Base-by-base conservation (phyloP, 2,888 invertebrate genomes). In the Caenorhabditis wallacei region DNA sequence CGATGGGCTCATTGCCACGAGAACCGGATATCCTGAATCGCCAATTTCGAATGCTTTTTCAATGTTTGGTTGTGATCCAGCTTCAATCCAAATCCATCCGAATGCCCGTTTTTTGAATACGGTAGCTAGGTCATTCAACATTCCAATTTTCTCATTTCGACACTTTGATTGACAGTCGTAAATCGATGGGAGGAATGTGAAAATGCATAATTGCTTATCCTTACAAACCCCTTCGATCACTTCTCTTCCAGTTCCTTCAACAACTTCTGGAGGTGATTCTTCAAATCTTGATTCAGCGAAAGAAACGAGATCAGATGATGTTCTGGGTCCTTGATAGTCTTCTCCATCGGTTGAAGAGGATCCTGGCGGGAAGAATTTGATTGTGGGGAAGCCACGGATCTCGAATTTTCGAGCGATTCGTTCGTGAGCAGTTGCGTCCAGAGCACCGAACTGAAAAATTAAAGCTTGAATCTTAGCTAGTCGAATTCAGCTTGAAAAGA, bases 41-140 rank as follows among this genome's bases (percentile, higher is more conserved):
- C 98, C 98, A 86, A 99, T 95, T 92, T 97, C 98, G 30, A 99
- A 93, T 0, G 96, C 95, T 82, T 51, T 53, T 92, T 99, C 98
- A n/a, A 99, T 92, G 0, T 95, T 94, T 0, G 94, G 92, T 92
- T 99, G 98, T 0, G 95, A 94, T 7, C 95, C 95, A 35, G 96
- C 98, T 92, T 98, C 97, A 0, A 96, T 93, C 98, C 98, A 99
- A 7, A 96, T 93, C 97, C 97, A 98, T 80, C 97, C 97, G 97
- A 97, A 97, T 93, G 95, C 94, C 92, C 96, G 96, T 93, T 95
- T 95, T 93, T 97, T 97, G 93, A 95, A 98, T 92, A 96, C 96
- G 69, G 96, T 96, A 0, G 95, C 96, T 82, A 96, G 94, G 0
- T 94, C 93, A 7, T 94, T 94, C 2, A 98, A 93, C 0, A 94